These are phyloP conservation scores for Melanocharis versteri DNA, from an alignment of 2,113 vertebrate species.

Conservation along the genomic window DNA sequence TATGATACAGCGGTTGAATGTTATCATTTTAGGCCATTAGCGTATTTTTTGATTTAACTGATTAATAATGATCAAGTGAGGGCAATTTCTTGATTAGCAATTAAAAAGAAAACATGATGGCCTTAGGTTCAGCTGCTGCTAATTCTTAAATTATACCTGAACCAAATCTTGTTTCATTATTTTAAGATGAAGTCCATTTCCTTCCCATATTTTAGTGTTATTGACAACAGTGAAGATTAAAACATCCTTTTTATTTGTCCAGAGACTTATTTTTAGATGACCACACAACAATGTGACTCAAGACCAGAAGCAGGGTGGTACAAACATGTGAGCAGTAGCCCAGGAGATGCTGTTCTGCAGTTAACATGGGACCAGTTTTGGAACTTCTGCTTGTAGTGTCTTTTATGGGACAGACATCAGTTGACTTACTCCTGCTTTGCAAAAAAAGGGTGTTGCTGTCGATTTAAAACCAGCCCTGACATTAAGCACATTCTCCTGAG, in stretches of 20 bases:
- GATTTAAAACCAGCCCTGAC: background rate
- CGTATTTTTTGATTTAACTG: conserved; percentile 30
- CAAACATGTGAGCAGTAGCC: background rate
- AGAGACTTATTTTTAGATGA: background rate
- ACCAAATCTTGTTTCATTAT: background rate
- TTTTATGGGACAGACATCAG: background rate
- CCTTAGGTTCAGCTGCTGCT: background rate
- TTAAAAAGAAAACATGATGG: background rate
- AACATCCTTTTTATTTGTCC: background rate
- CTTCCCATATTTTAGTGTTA: background rate
- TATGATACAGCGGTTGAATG: background rate
- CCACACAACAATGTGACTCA: background rate
- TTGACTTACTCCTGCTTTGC: background rate
- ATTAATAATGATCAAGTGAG: background rate
- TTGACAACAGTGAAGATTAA: background rate
- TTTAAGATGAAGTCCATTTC: background rate
- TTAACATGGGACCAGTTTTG: background rate
- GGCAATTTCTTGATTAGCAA: conserved; percentile 21
- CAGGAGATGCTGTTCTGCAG: background rate
- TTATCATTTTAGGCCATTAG: background rate
- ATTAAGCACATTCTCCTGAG: background rate
- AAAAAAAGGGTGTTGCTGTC: background rate
- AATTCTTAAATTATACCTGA: background rate
- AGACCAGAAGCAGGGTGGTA: background rate
- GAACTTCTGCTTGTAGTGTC: background rate